Evolutionary conservation across 2,113 vertebrate genomes (phyloP), one percentile per base, ranked within the genome.

Genomic region (Parus major): DNA sequence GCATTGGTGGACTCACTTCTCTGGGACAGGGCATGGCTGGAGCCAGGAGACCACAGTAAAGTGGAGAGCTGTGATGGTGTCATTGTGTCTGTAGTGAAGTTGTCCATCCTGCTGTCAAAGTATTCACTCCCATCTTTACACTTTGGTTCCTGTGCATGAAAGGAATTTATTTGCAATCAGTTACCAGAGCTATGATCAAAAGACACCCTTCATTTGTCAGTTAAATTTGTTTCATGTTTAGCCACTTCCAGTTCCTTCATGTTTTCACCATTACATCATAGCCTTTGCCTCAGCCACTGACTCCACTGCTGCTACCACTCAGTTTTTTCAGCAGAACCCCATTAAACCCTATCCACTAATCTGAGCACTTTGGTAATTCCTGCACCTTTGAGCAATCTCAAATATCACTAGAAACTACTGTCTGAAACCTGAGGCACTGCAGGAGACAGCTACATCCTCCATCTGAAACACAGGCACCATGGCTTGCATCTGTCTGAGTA

Each of bases 51-150:
- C 98, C 99, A 99, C 60, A 98, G 88, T 7, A 98, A 95, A 86
- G 98, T 96, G 5, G 99, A 98, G 5, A 97, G 92, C 88, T 98
- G 99, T 1, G 98, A 98, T 1, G 98, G 98, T 28, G 97, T 98
- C 96, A 98, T 98, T 6, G 75, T 95, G 64, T 99, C 99, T 0
- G 92, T 90, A 5, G 98, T 98, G 78, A 99, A 98, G 44, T 98
- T 99, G 20, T 99, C 99, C 3, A 98, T 97, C 75, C 98, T 98
- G 83, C 98, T 99, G 92, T 99, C 99, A 27, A 99, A 99, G 78
- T 98, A 98, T 49, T 99, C 99, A 0, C 91, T 98, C 53, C 97
- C 95, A 80, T 99, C 99, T 96, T 98, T 99, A 94, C 96, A 98
- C 82, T 98, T 98, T 5, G 98, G 98, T 82, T 99, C 99, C 99